These are phyloP conservation scores for Lerema accius DNA, from an alignment of 1,140 invertebrate species.

Conservation along the genomic window DNA sequence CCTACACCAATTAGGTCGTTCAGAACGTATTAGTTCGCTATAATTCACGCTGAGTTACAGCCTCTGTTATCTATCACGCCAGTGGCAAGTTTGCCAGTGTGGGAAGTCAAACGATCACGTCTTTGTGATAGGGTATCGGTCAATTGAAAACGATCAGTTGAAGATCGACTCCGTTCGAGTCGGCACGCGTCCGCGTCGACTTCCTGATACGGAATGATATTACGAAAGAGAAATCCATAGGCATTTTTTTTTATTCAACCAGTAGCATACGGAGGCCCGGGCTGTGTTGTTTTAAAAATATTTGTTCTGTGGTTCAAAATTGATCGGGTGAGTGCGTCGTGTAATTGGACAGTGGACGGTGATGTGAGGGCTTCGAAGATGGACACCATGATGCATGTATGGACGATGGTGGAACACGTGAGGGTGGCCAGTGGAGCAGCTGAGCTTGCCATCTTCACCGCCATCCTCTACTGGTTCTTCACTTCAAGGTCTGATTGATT, in stretches of 20 bases:
- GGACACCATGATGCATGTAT: conserved; percentile 71
- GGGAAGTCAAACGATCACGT: conserved; percentile 29
- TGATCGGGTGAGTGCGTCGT: conserved; percentile 44
- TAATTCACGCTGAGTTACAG: conserved; percentile 38
- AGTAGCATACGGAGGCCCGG: neutral
- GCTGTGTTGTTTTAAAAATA: conserved; percentile 8
- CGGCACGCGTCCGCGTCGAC: conserved; percentile 20
- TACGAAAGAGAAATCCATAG: conserved; percentile 22
- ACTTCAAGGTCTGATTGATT: conserved; percentile 71
- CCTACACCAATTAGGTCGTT: conserved; percentile 64
- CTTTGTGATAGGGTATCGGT: conserved; percentile 40
- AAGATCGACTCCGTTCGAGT: conserved; percentile 14
- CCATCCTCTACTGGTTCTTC: conserved; percentile 80
- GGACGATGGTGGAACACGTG: conserved; percentile 71
- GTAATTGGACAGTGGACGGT: conserved; percentile 61
- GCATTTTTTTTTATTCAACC: conserved; percentile 16
- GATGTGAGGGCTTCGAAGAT: conserved; percentile 61
- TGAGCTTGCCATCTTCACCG: conserved; percentile 77
- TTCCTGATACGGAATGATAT: neutral
- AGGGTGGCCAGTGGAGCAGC: conserved; percentile 73
- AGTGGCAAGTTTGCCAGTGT: conserved; percentile 14
- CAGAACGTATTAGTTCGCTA: conserved; percentile 50
- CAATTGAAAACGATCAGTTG: conserved; percentile 35
- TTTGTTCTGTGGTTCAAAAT: conserved; percentile 44
- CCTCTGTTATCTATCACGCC: conserved; percentile 57